Conservation (phyloP, 2,888 invertebrate genomes). For the Cephus pulcher region DNA sequence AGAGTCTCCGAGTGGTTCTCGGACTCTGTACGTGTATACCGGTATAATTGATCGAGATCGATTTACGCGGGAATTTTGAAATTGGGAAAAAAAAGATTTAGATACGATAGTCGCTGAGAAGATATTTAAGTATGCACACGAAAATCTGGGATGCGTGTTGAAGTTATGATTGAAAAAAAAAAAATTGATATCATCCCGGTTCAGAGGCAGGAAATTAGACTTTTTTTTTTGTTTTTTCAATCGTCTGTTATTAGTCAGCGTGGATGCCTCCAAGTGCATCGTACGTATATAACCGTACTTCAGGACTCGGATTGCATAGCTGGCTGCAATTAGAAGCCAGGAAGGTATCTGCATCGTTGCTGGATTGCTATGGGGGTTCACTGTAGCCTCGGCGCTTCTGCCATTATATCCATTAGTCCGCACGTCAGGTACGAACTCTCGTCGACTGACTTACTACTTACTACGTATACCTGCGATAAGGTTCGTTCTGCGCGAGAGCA, state of each 20-base stretch:
- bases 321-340: constrained; percentile 1
- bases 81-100: too few species aligned
- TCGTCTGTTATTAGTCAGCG: not conserved
- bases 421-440: constrained; percentile 2
- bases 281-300: not conserved
- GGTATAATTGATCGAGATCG: not conserved
- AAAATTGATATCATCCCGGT: too few species aligned
- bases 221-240: not conserved
- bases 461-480: constrained; percentile 21
- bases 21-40: too few species aligned
- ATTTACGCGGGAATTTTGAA: not conserved
- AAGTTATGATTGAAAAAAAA: too few species aligned
- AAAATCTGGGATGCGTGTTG: too few species aligned
- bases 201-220: not conserved
- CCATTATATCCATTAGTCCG: constrained; percentile 39
- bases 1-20: not conserved
- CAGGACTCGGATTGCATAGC: not conserved
- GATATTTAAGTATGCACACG: too few species aligned
- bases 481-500: constrained; percentile 14
- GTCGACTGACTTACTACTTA: constrained; percentile 14
- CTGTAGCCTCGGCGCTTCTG: constrained; percentile 21
- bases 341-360: not conserved
- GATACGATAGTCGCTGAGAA: too few species aligned
- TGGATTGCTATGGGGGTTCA: not conserved
- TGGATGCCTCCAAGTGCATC: not conserved